phyloP scores from a whole-genome alignment of 2,888 invertebrate genomes.

The Galerucella nymphaeae region DNA sequence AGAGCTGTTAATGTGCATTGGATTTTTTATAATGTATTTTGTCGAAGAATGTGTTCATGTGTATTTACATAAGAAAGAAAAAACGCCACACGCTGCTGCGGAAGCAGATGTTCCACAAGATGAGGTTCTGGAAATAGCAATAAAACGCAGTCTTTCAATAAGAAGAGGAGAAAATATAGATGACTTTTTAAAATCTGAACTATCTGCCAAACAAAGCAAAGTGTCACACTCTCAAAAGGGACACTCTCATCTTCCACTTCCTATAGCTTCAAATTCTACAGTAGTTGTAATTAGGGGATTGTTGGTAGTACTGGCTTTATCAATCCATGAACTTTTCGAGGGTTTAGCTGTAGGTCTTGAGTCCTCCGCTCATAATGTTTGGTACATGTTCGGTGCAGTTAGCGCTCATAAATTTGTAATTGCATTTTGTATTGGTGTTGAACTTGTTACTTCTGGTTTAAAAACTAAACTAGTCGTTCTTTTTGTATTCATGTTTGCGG shows the following conservation, averaged over 20 bases:
- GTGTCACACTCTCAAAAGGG: slow-evolving; percentile 47
- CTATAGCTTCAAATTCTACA: slow-evolving; percentile 53
- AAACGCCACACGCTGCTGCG: slow-evolving; percentile 42
- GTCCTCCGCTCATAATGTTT: slow-evolving; percentile 65
- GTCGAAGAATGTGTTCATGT: slow-evolving; percentile 84
- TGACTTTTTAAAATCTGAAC: background rate
- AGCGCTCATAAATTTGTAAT: slow-evolving; percentile 88
- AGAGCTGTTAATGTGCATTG: slow-evolving; percentile 78
- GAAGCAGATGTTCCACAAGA: slow-evolving; percentile 68
- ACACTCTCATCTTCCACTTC: slow-evolving; percentile 55
- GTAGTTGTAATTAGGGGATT: slow-evolving; percentile 73
- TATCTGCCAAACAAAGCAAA: slow-evolving; percentile 33
- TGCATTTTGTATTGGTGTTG: slow-evolving; percentile 89
- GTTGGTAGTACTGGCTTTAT: slow-evolving; percentile 83
- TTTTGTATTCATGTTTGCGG: slow-evolving; percentile 80
- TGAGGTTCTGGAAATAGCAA: slow-evolving; percentile 76
- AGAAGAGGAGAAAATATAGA: slow-evolving; percentile 63
- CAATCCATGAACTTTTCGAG: slow-evolving; percentile 88
- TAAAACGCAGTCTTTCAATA: slow-evolving; percentile 69
- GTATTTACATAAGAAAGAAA: slow-evolving; percentile 70
- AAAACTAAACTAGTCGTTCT: slow-evolving; percentile 71
- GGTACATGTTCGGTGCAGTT: slow-evolving; percentile 87
- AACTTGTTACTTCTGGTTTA: slow-evolving; percentile 79
- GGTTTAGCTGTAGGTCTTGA: slow-evolving; percentile 86
- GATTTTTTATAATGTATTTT: slow-evolving; percentile 81